Conservation (phyloP, 2,888 invertebrate species). For the Panzeria rudis region DNA sequence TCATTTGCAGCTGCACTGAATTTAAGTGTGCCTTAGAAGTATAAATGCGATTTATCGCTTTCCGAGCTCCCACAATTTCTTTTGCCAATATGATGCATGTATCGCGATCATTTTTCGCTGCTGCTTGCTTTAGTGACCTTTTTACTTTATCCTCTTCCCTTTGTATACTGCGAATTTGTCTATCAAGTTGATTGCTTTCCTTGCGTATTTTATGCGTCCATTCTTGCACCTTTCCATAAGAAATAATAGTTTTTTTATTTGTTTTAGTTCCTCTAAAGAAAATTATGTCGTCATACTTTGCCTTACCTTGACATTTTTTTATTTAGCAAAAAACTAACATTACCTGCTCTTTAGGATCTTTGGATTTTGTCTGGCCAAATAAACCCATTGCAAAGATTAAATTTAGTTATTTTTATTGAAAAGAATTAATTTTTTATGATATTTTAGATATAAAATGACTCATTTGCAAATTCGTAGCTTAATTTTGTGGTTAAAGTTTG, state of each 20-base stretch:
- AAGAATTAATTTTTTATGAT: conserved; percentile 25
- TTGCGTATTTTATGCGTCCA: conserved; percentile 97
- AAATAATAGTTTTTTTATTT: conserved; percentile 27
- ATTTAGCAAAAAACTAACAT: conserved; percentile 67
- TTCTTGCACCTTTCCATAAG: conserved; percentile 92
- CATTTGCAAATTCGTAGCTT: conserved; percentile 68
- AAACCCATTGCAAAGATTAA: conserved; percentile 80
- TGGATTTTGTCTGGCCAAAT: conserved; percentile 93
- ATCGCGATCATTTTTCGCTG: conserved; percentile 96
- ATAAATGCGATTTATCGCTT: conserved; percentile 95
- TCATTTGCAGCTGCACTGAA: conserved; percentile 98
- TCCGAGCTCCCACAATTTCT: conserved; percentile 94
- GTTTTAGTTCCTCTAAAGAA: conserved; percentile 54
- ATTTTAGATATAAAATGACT: conserved; percentile 70
- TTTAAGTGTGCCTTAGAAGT: conserved; percentile 98
- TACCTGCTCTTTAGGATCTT: conserved; percentile 96
- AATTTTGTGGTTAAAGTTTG: conserved; percentile 43
- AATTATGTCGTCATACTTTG: conserved; percentile 64
- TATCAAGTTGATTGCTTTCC: conserved; percentile 95
- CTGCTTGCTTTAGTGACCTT: conserved; percentile 96
- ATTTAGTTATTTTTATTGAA: conserved; percentile 33
- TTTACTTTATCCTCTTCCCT: conserved; percentile 99
- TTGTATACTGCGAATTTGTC: conserved; percentile 98
- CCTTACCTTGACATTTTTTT: conserved; percentile 28
- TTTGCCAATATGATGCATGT: conserved; percentile 97